A percentile compares a stretch with the other conserved stretches of the same genome.
Conservation (phyloP, 2,113 vertebrate genomes). For the Heterochromis multidens region DNA sequence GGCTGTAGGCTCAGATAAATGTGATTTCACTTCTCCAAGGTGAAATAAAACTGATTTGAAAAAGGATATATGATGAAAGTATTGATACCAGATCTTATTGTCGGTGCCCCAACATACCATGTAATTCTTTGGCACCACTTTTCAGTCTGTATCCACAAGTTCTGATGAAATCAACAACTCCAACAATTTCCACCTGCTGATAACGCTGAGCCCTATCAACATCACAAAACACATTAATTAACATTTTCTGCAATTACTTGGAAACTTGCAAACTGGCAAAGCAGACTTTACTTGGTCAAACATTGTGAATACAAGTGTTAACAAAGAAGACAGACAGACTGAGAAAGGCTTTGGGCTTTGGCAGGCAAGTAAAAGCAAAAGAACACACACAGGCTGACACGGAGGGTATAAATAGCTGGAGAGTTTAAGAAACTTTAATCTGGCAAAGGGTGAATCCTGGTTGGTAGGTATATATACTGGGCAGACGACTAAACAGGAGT, state of each 20-base stretch:
- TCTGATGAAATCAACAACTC: not conserved
- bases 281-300: not conserved
- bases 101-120: not conserved
- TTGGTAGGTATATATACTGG: not conserved
- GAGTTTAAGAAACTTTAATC: not conserved
- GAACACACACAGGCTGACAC: not conserved
- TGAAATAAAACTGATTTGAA: not conserved
- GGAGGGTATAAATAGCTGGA: not conserved
- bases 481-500: not conserved
- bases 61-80: not conserved
- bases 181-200: not conserved
- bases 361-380: not conserved
- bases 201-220: not conserved
- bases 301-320: not conserved
- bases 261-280: not conserved
- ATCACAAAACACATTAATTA: not conserved
- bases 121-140: accelerated
- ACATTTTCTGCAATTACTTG: not conserved
- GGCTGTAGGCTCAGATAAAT: not conserved
- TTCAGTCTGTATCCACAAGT: not conserved
- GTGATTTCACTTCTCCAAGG: not conserved
- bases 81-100: not conserved
- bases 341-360: not conserved
- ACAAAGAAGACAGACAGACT: not conserved
- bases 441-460: not conserved